These are phyloP conservation scores for Liparis tanakae DNA, from an alignment of 2,797 vertebrate species.

Conservation along the genomic window DNA sequence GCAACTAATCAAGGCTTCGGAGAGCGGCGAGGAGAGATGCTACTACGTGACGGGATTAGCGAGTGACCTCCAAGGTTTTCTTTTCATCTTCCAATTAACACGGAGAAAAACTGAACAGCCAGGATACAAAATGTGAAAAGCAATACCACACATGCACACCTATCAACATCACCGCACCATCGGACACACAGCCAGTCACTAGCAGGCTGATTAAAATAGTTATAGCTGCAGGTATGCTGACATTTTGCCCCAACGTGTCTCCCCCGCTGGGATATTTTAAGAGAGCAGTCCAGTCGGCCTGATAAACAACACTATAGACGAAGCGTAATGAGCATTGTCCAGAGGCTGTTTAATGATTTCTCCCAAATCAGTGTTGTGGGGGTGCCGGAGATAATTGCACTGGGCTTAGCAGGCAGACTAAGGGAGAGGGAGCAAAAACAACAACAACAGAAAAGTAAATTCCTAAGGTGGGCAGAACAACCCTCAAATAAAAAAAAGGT, in stretches of 20 bases:
- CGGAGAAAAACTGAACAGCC: conserved; percentile 60
- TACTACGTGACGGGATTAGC: conserved; percentile 68
- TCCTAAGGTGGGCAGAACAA: conserved; percentile 48
- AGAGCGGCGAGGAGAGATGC: conserved; percentile 56
- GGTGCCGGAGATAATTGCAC: conserved; percentile 74
- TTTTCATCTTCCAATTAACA: conserved; percentile 80
- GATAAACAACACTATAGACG: conserved; percentile 69
- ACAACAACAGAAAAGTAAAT: conserved; percentile 41
- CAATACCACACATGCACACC: conserved; percentile 33
- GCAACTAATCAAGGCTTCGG: conserved; percentile 69
- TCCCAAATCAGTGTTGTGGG: conserved; percentile 69
- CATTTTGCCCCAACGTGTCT: conserved; percentile 53
- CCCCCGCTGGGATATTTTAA: conserved; percentile 52
- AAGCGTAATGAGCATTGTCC: conserved; percentile 75
- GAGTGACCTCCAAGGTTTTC: conserved; percentile 70
- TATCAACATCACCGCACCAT: conserved; percentile 29
- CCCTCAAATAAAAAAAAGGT: conserved; percentile 65
- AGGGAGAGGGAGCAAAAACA: conserved; percentile 63
- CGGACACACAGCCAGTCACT: conserved; percentile 36
- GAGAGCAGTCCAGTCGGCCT: conserved; percentile 44
- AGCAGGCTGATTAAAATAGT: conserved; percentile 60
- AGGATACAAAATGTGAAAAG: conserved; percentile 42
- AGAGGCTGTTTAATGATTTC: conserved; percentile 78
- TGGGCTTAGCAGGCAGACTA: conserved; percentile 67
- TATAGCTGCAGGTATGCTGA: conserved; percentile 49